Base-by-base conservation (phyloP, 2,797 vertebrate species). In the Podarcis siculus region DNA sequence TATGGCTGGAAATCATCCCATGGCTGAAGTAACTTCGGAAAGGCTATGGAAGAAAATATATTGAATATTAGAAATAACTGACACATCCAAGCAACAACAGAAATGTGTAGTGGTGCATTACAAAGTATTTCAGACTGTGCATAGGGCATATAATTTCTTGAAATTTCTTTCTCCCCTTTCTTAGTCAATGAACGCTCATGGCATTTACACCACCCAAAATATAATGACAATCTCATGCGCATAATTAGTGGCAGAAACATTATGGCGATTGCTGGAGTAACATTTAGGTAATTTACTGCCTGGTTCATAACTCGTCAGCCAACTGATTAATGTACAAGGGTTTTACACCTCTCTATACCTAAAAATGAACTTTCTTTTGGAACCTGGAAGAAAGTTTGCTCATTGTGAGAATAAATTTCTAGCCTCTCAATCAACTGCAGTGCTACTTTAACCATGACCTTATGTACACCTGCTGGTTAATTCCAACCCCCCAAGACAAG, bases 21-120 rank as follows among this genome's bases (percentile, higher is more conserved):
- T 99, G 98, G 89, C 97, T 98, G 95, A 98, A 99, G 89, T 98
- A 99, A 89, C 97, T 98, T 92, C 98, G 98, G 96, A 99, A 99
- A 0, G 98, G 97, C 99, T 99, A 94, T 2, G 89, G 81, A 90
- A 17, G 91, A 76, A 64, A 3, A 86, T 83, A 87, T 55, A 32
- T 0, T 27, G 69, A 71, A 1, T 1, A 64, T 39, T 1, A 1
- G 45, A 39, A 32, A 39, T 30, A 8, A 39, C 6, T 35, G 35
- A 4, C 15, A 67, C 30, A 82, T 9, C 39, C 8, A 67, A 9
- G 7, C 25, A 25, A 30, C 32, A 21, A 15, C 5, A 66, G 12
- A 42, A 30, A 37, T 19, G 21, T 79, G 3, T 5, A 37, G 27
- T 1, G 7, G 3, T 39, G 39, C 35, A 8, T 3, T 27, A 42